Base-by-base conservation (phyloP, 2,113 vertebrate genomes). In the Ellobius talpinus region DNA sequence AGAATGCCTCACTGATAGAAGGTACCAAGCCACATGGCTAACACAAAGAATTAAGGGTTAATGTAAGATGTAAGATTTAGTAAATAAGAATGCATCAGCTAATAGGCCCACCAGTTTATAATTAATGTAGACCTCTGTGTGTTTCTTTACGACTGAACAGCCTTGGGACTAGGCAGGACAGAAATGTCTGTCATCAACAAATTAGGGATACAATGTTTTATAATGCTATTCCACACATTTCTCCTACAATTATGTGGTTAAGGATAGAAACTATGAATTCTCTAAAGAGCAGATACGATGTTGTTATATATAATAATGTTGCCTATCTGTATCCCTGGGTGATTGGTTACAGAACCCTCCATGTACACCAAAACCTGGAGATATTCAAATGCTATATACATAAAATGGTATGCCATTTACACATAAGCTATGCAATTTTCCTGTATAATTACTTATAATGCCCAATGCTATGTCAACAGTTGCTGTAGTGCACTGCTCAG, bases 171-270 rank as follows among this genome's bases (percentile, higher is more conserved):
- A 58, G 55, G 55, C 55, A 58, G 17, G 55, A 58, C 17, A 58
- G 55, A 58, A 58, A 58, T 5, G 19, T 19, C 55, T 58, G 55
- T 58, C 55, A 58, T 58, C 17, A 58, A 58, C 16, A 58, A 63
- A 68, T 79, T 86, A 45, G 76, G 3, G 89, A 68, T 36, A 82
- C 68, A 84, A 91, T 82, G 11, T 19, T 92, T 90, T 96, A 19
- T 47, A 81, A 88, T 14, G 89, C 63, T n/a, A 26, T 23, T 93
- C 84, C 42, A 82, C 23, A 72, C 42, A 86, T 36, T 66, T 86
- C 42, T 68, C 66, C 31, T 68, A 65, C 14, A 47, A 33, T 42
- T 42, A 50, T 50, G 31, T 86, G 42, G 17, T 33, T 86, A 86
- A 66, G 29, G 61, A 50, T 24, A 86, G 82, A 86, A 21, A 85